Base-by-base conservation (phyloP, 2,888 invertebrate genomes). In the Lepidocyrtinus sp. region DNA sequence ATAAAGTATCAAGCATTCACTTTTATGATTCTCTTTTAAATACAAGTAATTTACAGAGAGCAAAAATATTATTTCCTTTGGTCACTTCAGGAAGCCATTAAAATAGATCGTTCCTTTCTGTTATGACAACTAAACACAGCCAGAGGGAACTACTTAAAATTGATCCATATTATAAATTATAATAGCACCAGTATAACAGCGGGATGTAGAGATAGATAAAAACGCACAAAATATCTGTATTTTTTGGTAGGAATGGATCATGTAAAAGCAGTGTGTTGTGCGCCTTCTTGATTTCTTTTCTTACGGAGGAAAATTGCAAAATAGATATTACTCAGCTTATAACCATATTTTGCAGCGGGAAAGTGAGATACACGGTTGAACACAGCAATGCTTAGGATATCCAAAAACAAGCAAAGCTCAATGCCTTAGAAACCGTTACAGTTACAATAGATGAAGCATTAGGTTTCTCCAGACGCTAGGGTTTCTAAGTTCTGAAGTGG, bases 51-150 rank as follows among this genome's bases (percentile, higher is more conserved):
- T 7, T 36, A 36, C 12, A 36, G 36, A 59, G 22, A 21, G 59
- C 19, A 59, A 59, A 21, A 59, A 12, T 36, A 9, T n/a, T 36
- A 9, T 36, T 36, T 12, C 36, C 36, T 36, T 17, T 62, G 72
- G 72, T 45, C 50, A 78, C 62, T 79, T 79, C 69, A 79, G 78
- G 78, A 79, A 79, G 78, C 74, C 78, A 79, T 79, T 79, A 79
- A 76, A 59, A 59, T 59, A n/a, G 59, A 59, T 21, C 59, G 19
- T 59, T 59, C 59, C 21, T 59, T 59, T 71, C 45, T 76, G 64
- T 77, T 76, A 75, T 71, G 71, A 77, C 62, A 50, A 55, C 65
- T 74, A 46, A 27, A 74, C 59, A 74, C 27, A 19, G 46, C 50
- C 22, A 45, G 50, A 45, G 22, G 27, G 63, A n/a, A n/a, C 27